Evolutionary conservation across 1,140 invertebrate genomes (phyloP), one percentile per base, ranked within the genome.

Genomic region (Drosophila miranda): DNA sequence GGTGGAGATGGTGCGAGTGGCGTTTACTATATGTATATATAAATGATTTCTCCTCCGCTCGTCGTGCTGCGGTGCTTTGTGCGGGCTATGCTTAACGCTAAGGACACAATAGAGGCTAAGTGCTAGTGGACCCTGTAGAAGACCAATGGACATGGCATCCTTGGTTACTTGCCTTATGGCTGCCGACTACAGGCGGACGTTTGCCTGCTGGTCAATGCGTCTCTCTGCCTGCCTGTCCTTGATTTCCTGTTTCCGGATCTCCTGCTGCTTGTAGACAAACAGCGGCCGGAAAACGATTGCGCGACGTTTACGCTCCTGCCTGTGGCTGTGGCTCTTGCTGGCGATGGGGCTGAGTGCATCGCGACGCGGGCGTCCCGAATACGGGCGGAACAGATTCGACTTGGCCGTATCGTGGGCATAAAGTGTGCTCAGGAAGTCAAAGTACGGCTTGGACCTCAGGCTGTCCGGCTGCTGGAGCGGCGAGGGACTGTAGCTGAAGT

Each of bases 371-470:
- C 89, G 78, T 4, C 9, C 30, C n/a, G 57, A 38, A 30, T 86
- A 80, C 1, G 84, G 70, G 19, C 75, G 78, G 44, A 90, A 90
- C 0, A 90, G 59, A 26, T 77, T 58, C 28, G 75, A 66, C n/a
- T 90, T 90, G 51, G 81, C 70, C n/a, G 80, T 53, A 42, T 90
- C 89, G 50, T 78, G 89, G 14, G 89, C 84, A 26, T 90, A 90
- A 13, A 90, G 73, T 0, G 89, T 90, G 67, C 89, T 90, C 42
- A 90, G 61, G 61, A 90, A 90, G 54, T 90, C 89, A 19, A 89
- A 90, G 56, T 90, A 90, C 1, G 86, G 89, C 46, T 64, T 81
- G n/a, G 78, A 87, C n/a, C 54, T 50, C 14, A 90, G 41, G 19
- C 89, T 90, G 8, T 90, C 83, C 6, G 76, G 89, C 26, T 77